phyloP scores from a whole-genome alignment of 2,797 vertebrate species.

The Centroberyx gerrardi region DNA sequence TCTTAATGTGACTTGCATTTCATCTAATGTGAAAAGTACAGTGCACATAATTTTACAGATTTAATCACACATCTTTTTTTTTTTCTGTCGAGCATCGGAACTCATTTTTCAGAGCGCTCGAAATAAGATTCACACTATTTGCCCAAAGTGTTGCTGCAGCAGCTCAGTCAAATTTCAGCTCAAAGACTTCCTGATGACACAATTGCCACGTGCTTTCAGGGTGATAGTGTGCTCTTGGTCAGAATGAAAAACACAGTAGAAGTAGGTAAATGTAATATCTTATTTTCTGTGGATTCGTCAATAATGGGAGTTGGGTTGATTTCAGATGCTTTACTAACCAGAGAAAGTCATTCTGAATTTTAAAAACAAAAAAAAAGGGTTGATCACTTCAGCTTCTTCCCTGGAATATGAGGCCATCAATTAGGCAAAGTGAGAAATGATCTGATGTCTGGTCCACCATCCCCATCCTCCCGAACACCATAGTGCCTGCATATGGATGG shows the following conservation, averaged over 20 bases:
- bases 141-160: constrained; percentile 3
- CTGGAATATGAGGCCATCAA: constrained; percentile 37
- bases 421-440: constrained; percentile 65
- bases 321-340: background rate
- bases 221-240: no score
- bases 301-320: no score
- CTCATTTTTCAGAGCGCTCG: background rate
- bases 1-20: background rate
- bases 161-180: background rate
- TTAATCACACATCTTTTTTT: background rate
- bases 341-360: background rate
- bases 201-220: no score
- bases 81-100: background rate
- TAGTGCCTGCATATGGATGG: constrained; percentile 18
- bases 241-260: no score
- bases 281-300: no score
- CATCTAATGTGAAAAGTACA: background rate
- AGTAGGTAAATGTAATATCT: no score
- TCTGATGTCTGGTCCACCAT: constrained; percentile 61
- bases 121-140: background rate
- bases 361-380: background rate
- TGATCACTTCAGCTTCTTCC: constrained; percentile 16
- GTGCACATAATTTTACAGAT: background rate
- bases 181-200: no score
- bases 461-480: constrained; percentile 36